phyloP scores from a whole-genome alignment of 2,888 invertebrate genomes.

The Muscina levida region DNA sequence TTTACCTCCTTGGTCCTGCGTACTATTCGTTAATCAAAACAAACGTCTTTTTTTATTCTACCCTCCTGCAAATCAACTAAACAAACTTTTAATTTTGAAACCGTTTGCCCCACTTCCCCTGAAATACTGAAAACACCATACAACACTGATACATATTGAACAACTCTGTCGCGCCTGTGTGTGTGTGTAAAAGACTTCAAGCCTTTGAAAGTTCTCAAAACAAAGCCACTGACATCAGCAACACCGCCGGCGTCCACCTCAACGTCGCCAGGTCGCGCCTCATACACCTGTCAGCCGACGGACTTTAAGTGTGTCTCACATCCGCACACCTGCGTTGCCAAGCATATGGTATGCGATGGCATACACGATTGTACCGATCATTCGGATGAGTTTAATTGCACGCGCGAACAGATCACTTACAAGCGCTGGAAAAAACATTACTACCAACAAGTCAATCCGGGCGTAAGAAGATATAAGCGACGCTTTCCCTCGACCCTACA shows the following conservation, averaged over 20 bases:
- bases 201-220: constrained; percentile 68
- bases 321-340: constrained; percentile 78
- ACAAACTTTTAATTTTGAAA: constrained; percentile 6
- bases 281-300: constrained; percentile 74
- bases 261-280: constrained; percentile 64
- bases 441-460: constrained; percentile 46
- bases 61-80: not conserved
- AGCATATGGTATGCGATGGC: constrained; percentile 82
- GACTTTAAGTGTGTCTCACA: constrained; percentile 79
- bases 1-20: not conserved
- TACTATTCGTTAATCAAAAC: not conserved
- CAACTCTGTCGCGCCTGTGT: not conserved
- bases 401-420: constrained; percentile 68
- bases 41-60: constrained; percentile 6
- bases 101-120: not conserved
- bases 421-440: constrained; percentile 78
- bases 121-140: not conserved
- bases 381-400: constrained; percentile 84
- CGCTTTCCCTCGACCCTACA: constrained; percentile 44
- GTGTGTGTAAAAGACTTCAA: constrained; percentile 73
- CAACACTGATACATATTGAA: not conserved
- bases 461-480: constrained; percentile 49
- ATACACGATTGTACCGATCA: constrained; percentile 82
- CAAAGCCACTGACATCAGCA: constrained; percentile 64
- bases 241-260: constrained; percentile 35